Evolutionary conservation across 2,888 invertebrate species (phyloP), one percentile per base, ranked within the genome.

Genomic region (Sphecodes monilicornis): DNA sequence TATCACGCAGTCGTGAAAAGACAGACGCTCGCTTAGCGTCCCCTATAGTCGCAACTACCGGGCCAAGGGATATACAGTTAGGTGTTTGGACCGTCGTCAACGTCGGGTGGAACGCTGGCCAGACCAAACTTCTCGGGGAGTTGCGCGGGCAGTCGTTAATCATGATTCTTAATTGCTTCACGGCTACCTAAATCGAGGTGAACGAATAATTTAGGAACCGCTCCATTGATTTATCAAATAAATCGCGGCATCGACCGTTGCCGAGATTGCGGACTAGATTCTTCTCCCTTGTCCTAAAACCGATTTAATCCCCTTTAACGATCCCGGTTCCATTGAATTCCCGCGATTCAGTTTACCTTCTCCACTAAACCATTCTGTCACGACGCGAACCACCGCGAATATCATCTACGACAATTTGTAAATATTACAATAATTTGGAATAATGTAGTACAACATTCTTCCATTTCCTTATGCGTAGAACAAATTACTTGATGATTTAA

Each of bases 191-290:
- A 80, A 87, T 87, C 85, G 87, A 83, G 80, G 80, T 80, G 87
- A 86, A 78, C 90, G 87, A 87, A 91, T 89, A 88, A 88, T 91
- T 91, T 89, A 88, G 86, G 79, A 76, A 77, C 80, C 86, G 71
- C 78, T 75, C 87, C 87, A 91, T 91, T 91, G 91, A 91, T 91
- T 91, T 91, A 90, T 91, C 91, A 90, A 89, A 91, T 91, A 91
- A 91, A 91, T 91, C 89, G 84, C 81, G 80, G 78, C 79, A 78
- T 80, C 87, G 87, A 85, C 72, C 77, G 78, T 78, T 78, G 73
- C 73, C 88, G 84, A 78, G 85, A 84, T 89, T 84, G 78, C 80
- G 41, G 69, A 83, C 70, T 74, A 77, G 82, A 87, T 85, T 82
- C 76, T 86, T 81, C 79, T 78, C 76, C 80, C 64, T 68, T 66